phyloP scores from a whole-genome alignment of 53 echinoderm and acorn worm genomes.

The Zoroaster sp. region DNA sequence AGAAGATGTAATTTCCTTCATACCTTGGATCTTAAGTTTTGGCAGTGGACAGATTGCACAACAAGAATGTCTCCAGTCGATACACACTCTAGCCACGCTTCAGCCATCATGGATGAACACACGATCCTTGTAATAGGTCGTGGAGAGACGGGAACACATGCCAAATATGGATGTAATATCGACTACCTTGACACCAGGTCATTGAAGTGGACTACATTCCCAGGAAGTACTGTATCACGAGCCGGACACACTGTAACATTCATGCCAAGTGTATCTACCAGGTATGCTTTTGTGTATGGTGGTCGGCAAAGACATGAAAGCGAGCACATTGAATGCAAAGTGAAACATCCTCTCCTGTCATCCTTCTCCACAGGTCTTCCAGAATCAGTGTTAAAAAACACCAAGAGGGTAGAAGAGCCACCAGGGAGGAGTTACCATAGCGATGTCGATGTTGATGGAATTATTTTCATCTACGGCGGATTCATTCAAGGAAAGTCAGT shows the following conservation, averaged over 20 bases:
- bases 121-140: slow-evolving; percentile 59
- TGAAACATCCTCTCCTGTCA: slow-evolving; percentile 22
- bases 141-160: slow-evolving; percentile 72
- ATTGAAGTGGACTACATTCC: slow-evolving; percentile 57
- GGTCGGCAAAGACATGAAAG: slow-evolving; percentile 62
- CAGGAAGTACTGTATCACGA: slow-evolving; percentile 65
- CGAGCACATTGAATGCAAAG: slow-evolving; percentile 64
- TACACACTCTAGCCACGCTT: slow-evolving; percentile 69
- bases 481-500: slow-evolving; percentile 76
- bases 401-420: slow-evolving; percentile 54
- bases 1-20: slow-evolving; percentile 69
- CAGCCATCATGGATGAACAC: slow-evolving; percentile 47
- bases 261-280: slow-evolving; percentile 32
- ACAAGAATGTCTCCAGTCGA: slow-evolving; percentile 50
- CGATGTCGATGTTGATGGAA: slow-evolving; percentile 31
- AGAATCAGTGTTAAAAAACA: slow-evolving; percentile 4
- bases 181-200: slow-evolving; percentile 60
- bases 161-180: slow-evolving; percentile 71
- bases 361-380: slow-evolving; percentile 32
- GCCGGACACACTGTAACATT: slow-evolving; percentile 67
- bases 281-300: slow-evolving; percentile 58
- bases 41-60: slow-evolving; percentile 52
- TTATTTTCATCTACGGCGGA: slow-evolving; percentile 57
- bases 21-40: slow-evolving; percentile 28
- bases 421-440: slow-evolving; percentile 64